Conservation (phyloP, 2,888 invertebrate species). For the Luperina nickerlii region DNA sequence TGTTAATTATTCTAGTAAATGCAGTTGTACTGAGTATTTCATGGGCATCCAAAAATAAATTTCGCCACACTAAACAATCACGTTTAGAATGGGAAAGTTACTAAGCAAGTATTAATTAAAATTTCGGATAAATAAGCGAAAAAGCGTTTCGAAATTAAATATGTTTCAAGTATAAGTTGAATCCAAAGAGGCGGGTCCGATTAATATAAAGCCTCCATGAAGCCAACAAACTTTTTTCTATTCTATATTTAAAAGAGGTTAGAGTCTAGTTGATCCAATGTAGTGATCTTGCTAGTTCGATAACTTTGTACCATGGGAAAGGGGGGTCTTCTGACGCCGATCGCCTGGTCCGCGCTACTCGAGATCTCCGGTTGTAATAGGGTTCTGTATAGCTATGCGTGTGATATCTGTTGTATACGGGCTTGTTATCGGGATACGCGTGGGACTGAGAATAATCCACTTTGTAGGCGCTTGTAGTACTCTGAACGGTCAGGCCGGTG, state of each 20-base stretch:
- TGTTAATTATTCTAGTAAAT: slow-evolving; percentile 69
- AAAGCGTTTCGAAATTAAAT: slow-evolving; percentile 76
- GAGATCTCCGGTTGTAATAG: slow-evolving; percentile 87
- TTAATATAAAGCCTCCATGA: slow-evolving; percentile 79
- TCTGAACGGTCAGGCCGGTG: slow-evolving; percentile 79
- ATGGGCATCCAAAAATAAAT: slow-evolving; percentile 73
- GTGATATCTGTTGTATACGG: slow-evolving; percentile 87
- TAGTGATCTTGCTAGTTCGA: slow-evolving; percentile 92
- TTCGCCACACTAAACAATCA: slow-evolving; percentile 80
- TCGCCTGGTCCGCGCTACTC: slow-evolving; percentile 82
- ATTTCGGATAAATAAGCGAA: slow-evolving; percentile 74
- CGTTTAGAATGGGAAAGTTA: slow-evolving; percentile 81
- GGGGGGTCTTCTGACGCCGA: slow-evolving; percentile 89
- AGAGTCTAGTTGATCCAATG: slow-evolving; percentile 90
- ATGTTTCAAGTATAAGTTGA: slow-evolving; percentile 83
- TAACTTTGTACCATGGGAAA: slow-evolving; percentile 95
- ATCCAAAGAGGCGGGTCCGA: slow-evolving; percentile 82
- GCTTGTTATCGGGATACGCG: slow-evolving; percentile 82
- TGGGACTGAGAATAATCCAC: slow-evolving; percentile 88
- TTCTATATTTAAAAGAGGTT: slow-evolving; percentile 64
- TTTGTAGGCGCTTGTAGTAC: slow-evolving; percentile 87
- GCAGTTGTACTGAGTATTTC: slow-evolving; percentile 80
- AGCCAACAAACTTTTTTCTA: slow-evolving; percentile 84
- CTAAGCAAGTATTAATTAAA: slow-evolving; percentile 67
- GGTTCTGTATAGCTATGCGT: slow-evolving; percentile 81